Evolutionary conservation across 2,888 invertebrate genomes (phyloP), one percentile per base, ranked within the genome.

Genomic region (Phalera bucephala): DNA sequence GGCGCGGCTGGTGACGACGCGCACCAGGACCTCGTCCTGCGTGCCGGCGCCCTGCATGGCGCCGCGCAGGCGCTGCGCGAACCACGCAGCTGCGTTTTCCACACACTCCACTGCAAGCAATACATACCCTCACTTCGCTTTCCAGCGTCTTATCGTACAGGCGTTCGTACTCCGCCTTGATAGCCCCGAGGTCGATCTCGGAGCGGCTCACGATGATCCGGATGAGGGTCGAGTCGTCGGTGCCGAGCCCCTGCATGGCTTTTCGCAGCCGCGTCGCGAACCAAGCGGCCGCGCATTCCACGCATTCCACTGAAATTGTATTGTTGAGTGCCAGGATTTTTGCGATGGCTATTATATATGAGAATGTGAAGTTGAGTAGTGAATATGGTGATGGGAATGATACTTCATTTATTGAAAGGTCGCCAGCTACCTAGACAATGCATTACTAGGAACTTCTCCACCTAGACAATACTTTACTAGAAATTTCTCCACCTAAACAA

Each of bases 11-110:
- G 92, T 92, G 32, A 95, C 80, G 46, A 95, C 91, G 40, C 95
- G 86, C 23, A 95, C 92, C 7, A 95, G 79, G 0, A 92, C 91
- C 39, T 76, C 73, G 73, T 95, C 95, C 43, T 94, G 93, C 0
- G 95, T 95, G 8, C 95, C 95, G 2, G 91, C 82, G 6, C 95
- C 95, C 53, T 92, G 86, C 91, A 94, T 91, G 0, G 94, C 92
- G 33, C 79, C 72, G 43, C 93, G 91, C 17, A 95, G 73, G 1
- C 93, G 81, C 71, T 92, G 92, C 7, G 95, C 95, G 78, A 94
- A 95, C 86, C 92, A 95, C 2, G 92, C 91, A 2, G 93, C 87
- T 2, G 93, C 91, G 46, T 92, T 92, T 72, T 93, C 93, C 21
- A 93, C 94, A 64, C 93, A 93, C 74, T 94, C 94, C 59, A 94